Conservation (phyloP, 2,113 vertebrate species). For the Gnathonemus echidnorhynchus region DNA sequence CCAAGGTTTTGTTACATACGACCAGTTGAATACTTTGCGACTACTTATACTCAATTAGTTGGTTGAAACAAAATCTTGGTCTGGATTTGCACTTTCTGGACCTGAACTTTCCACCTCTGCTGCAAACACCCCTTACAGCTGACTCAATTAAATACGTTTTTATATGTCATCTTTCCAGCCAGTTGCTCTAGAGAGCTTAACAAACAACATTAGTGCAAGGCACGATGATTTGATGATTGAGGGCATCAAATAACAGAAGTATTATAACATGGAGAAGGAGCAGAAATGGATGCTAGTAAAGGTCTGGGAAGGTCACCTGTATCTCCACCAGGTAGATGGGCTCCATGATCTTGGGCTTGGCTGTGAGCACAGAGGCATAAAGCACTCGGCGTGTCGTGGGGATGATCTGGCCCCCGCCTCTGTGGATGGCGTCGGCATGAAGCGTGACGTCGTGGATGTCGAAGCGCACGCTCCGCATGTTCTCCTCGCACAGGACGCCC, state of each 20-base stretch:
- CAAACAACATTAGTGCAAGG: neutral
- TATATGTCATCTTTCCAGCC: neutral
- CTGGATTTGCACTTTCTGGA: neutral
- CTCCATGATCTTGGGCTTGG: conserved; percentile 52
- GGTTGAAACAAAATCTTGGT: neutral
- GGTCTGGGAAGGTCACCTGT: conserved; percentile 35
- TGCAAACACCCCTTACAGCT: neutral
- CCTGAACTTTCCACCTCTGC: neutral
- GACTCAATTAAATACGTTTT: neutral
- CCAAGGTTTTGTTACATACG: neutral
- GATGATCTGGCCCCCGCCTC: conserved; percentile 50
- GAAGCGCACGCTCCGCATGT: conserved; percentile 42
- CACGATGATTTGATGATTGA: neutral
- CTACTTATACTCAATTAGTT: neutral
- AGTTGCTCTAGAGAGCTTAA: neutral
- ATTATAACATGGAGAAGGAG: neutral
- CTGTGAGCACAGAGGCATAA: conserved; percentile 37
- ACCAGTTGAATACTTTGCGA: neutral
- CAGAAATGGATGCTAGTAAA: neutral
- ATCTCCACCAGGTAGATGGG: conserved; percentile 56
- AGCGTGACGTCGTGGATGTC: conserved; percentile 51
- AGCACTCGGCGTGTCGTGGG: conserved; percentile 48
- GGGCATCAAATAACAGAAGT: neutral
- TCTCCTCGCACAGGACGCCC: conserved; percentile 53
- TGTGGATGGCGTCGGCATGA: conserved; percentile 46